These are phyloP conservation scores for Standfussiana lucernea DNA, from an alignment of 2,888 invertebrate species.

Conservation along the genomic window DNA sequence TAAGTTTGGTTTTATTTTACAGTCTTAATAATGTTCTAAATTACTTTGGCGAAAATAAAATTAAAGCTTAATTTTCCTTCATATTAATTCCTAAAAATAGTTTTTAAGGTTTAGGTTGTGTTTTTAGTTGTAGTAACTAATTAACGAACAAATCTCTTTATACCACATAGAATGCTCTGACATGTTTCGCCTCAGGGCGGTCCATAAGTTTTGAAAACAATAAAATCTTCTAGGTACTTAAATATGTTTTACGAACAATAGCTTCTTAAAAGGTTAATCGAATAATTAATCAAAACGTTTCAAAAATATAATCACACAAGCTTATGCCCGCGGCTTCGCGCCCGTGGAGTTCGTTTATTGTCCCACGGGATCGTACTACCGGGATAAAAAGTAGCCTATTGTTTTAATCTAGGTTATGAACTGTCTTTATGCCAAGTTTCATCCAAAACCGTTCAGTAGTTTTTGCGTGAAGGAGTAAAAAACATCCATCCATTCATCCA, in stretches of 20 bases:
- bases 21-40: slow-evolving; percentile 22
- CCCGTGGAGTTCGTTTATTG: no score
- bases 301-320: not conserved
- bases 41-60: not conserved
- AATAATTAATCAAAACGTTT: not conserved
- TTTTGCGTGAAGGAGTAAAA: no score
- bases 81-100: no score
- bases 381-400: no score
- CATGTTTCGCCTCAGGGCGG: not conserved
- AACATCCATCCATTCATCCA: no score
- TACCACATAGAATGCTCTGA: not conserved
- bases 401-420: no score
- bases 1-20: slow-evolving; percentile 38
- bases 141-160: slow-evolving; percentile 7
- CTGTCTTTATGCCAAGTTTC: no score
- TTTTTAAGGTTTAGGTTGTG: not conserved
- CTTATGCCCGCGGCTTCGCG: no score
- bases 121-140: not conserved
- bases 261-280: not conserved
- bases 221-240: not conserved
- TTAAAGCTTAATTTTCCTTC: no score
- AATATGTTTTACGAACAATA: no score
- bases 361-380: no score
- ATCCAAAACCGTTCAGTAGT: no score
- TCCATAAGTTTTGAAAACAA: not conserved